These are phyloP conservation scores for Lepus oiostolus DNA, from an alignment of 2,797 vertebrate species.

Conservation along the genomic window DNA sequence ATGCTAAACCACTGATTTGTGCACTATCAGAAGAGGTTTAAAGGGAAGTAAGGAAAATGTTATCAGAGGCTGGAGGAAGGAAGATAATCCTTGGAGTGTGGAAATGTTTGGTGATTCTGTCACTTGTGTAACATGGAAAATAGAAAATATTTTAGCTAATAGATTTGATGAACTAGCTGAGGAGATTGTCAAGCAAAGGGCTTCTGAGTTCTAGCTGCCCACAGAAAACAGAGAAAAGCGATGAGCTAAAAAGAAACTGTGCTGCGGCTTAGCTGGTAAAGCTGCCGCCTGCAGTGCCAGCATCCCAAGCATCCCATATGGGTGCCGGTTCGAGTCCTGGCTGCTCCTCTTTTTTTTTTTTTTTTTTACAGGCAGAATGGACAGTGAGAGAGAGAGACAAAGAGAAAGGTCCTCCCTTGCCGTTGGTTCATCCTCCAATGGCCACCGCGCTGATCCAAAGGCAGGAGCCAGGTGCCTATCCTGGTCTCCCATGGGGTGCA, in stretches of 20 bases:
- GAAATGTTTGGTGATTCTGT: constrained; percentile 4
- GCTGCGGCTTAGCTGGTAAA: not conserved
- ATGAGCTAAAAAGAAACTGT: not conserved
- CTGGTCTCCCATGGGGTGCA: too few relatives aligned
- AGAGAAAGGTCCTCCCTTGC: too few relatives aligned
- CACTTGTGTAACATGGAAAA: not conserved
- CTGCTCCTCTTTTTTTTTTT: too few relatives aligned
- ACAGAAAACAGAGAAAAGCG: not conserved
- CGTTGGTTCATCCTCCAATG: too few relatives aligned
- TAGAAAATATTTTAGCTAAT: not conserved
- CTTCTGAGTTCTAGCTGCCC: not conserved
- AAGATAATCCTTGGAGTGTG: not conserved
- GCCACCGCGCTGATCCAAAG: too few relatives aligned
- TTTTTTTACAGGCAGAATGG: too few relatives aligned
- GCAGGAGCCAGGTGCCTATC: too few relatives aligned
- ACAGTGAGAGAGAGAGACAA: too few relatives aligned
- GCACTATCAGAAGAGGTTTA: not conserved
- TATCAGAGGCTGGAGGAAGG: not conserved
- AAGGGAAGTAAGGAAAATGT: not conserved
- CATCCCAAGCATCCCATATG: too few relatives aligned
- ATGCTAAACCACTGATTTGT: not conserved
- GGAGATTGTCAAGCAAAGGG: constrained; percentile 1
- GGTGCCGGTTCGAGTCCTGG: too few relatives aligned
- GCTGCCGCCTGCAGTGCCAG: too few relatives aligned
- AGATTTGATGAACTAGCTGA: not conserved